Evolutionary conservation across 1,140 invertebrate genomes (phyloP).

Genomic region (Bombus cullumanus): DNA sequence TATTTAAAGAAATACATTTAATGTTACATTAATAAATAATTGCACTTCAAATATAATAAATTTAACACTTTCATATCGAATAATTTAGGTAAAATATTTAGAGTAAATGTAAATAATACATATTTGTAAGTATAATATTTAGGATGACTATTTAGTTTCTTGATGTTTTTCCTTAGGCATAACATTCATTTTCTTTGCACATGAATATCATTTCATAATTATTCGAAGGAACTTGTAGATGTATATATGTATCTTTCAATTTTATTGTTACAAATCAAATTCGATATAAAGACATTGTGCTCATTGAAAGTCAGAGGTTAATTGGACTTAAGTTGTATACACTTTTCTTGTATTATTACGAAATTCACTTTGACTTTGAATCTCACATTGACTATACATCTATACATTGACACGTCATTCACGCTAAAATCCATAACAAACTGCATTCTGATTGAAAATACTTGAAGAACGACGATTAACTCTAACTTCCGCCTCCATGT

Average conservation of each 20-base stretch:
- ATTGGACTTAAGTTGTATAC: constrained; percentile 16
- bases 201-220: constrained; percentile 7
- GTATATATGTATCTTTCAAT: neutral
- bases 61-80: constrained; percentile 33
- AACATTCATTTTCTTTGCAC: constrained; percentile 12
- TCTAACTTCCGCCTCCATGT: constrained; percentile 74
- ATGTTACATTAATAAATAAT: constrained; percentile 29
- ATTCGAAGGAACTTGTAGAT: neutral
- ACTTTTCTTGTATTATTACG: constrained; percentile 59
- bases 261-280: constrained; percentile 26
- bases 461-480: constrained; percentile 41
- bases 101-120: constrained; percentile 15
- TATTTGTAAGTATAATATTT: constrained; percentile 37
- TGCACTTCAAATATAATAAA: constrained; percentile 37
- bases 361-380: constrained; percentile 58
- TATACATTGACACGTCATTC: constrained; percentile 65
- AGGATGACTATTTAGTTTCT: constrained; percentile 17
- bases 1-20: constrained; percentile 29
- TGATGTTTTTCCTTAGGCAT: constrained; percentile 4
- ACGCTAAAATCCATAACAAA: constrained; percentile 56
- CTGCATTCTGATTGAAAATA: constrained; percentile 40
- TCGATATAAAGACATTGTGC: constrained; percentile 22
- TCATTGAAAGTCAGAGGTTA: constrained; percentile 12
- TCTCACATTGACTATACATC: constrained; percentile 60
- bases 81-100: neutral